phyloP scores from a whole-genome alignment of 2,113 vertebrate genomes.

The Triplophysa rosa region DNA sequence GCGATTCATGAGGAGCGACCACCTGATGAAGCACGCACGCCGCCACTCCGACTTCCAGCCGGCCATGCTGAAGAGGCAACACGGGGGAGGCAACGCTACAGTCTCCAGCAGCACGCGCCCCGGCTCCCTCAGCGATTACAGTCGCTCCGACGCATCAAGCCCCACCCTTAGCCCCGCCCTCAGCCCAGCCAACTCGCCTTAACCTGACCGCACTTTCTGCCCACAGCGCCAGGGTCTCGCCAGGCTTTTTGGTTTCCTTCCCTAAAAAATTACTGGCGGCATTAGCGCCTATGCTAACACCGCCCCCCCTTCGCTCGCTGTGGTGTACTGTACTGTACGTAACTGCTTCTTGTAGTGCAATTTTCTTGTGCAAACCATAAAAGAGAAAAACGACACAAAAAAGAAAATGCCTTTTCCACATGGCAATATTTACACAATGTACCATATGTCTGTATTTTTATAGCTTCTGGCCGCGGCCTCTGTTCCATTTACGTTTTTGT shows the following conservation, averaged over 20 bases:
- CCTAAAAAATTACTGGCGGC: conserved; percentile 71
- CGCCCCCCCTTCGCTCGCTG: conserved; percentile 70
- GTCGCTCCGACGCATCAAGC: conserved; percentile 94
- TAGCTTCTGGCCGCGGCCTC: conserved; percentile 69
- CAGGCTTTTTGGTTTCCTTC: conserved; percentile 46
- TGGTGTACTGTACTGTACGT: conserved; percentile 81
- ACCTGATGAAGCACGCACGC: conserved; percentile 94
- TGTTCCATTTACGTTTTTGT: conserved; percentile 63
- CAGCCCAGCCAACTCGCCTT: conserved; percentile 95
- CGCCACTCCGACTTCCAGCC: conserved; percentile 94
- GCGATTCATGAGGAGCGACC: conserved; percentile 98
- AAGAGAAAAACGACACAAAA: conserved; percentile 59
- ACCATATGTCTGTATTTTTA: conserved; percentile 76
- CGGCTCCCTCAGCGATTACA: conserved; percentile 94
- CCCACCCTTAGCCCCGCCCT: conserved; percentile 82
- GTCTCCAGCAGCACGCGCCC: conserved; percentile 73
- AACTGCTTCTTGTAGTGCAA: conserved; percentile 80
- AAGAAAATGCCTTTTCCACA: conserved; percentile 70
- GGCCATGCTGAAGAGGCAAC: conserved; percentile 87
- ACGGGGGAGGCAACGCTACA: conserved; percentile 62
- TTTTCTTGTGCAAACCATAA: conserved; percentile 72
- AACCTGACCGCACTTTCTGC: conserved; percentile 78
- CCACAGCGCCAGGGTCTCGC: conserved; percentile 60
- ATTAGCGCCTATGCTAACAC: conserved; percentile 62
- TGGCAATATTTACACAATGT: conserved; percentile 75